Percentiles rank a stretch among this genome's conserved stretches.
phyloP scores from a whole-genome alignment of 2,888 invertebrate species.

The Melieria omissa region DNA sequence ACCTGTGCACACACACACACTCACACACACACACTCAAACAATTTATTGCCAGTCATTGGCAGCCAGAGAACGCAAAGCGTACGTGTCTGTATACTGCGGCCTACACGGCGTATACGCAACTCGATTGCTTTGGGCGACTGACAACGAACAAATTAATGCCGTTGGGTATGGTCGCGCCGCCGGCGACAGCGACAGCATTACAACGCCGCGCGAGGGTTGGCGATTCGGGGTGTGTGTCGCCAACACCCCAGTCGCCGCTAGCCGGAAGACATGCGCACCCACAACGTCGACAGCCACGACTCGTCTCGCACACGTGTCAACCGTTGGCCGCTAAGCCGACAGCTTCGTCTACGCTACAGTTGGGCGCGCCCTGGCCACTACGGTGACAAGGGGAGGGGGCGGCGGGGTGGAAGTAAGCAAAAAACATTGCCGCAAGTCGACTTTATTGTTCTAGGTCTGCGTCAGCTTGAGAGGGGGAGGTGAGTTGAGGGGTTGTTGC shows the following conservation, averaged over 20 bases:
- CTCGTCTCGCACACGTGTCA: not conserved
- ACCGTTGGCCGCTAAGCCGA: too few relatives aligned
- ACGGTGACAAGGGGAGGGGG: not conserved
- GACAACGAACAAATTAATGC: constrained; percentile 25
- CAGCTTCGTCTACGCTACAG: not conserved
- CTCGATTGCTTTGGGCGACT: too few relatives aligned
- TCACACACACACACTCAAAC: not conserved
- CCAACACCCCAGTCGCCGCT: too few relatives aligned
- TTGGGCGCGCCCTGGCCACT: not conserved
- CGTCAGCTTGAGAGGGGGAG: not conserved
- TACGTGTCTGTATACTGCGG: constrained; percentile 7
- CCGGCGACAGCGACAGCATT: constrained; percentile 5
- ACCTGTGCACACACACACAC: not conserved
- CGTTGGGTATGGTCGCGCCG: constrained; percentile 15
- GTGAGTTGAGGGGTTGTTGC: not conserved
- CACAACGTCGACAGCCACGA: not conserved
- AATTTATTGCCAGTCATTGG: not conserved
- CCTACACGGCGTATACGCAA: too few relatives aligned
- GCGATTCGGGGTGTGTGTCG: too few relatives aligned
- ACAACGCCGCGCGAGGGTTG: not conserved
- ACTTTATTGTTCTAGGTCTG: not conserved
- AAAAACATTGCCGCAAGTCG: not conserved
- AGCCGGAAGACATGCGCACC: not conserved
- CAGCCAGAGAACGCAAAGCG: not conserved
- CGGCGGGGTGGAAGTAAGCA: not conserved